phyloP scores from a whole-genome alignment of 2,797 vertebrate species.

The Prionace glauca region DNA sequence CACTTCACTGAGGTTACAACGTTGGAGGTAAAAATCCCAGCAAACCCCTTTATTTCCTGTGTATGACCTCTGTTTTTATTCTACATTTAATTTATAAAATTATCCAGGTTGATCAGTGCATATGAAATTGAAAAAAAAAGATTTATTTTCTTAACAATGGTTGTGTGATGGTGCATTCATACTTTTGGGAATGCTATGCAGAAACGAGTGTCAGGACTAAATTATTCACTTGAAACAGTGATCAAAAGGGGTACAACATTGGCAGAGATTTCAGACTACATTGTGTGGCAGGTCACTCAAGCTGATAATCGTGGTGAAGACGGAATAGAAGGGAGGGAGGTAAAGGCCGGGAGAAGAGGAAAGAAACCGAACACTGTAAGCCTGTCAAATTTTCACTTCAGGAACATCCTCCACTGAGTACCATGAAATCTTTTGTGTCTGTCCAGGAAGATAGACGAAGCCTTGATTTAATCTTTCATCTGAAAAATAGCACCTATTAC shows the following conservation, averaged over 20 bases:
- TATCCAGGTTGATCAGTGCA: not conserved
- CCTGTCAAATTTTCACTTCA: not conserved
- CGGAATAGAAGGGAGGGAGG: not conserved
- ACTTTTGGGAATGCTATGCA: not conserved
- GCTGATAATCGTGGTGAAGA: not conserved
- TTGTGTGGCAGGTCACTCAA: not conserved
- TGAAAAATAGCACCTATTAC: not conserved
- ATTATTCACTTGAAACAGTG: not conserved
- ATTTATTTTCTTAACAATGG: not conserved
- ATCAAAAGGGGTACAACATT: not conserved
- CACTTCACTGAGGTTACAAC: constrained; percentile 58
- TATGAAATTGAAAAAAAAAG: not conserved
- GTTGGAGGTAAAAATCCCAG: constrained; percentile 67
- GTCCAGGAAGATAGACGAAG: not conserved
- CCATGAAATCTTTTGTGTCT: not conserved
- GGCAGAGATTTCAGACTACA: not conserved
- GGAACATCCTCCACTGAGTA: not conserved
- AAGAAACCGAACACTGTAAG: not conserved
- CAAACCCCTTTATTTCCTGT: not conserved
- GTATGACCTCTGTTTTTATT: not conserved
- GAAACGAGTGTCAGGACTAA: not conserved
- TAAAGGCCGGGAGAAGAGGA: not conserved
- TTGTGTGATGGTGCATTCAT: too few relatives aligned
- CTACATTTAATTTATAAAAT: not conserved
- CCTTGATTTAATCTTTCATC: not conserved